phyloP scores from a whole-genome alignment of 2,888 invertebrate genomes.

The Therioaphis trifolii region DNA sequence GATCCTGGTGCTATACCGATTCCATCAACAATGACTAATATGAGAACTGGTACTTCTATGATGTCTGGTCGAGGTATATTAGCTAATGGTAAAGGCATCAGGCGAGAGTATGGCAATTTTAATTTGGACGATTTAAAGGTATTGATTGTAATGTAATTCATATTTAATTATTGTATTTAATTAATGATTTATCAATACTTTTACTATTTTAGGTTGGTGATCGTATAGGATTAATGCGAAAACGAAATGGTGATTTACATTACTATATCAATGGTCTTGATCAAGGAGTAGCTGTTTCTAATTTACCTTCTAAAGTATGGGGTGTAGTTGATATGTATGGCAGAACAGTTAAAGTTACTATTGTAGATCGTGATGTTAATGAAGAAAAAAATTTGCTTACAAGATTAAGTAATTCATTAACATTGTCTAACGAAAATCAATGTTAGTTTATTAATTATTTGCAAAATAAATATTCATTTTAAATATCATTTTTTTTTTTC shows the following conservation, averaged over 20 bases:
- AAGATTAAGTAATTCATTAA: constrained; percentile 72
- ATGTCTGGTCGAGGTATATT: constrained; percentile 97
- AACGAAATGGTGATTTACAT: constrained; percentile 85
- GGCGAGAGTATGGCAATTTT: constrained; percentile 91
- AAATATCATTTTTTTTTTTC: constrained; percentile 29
- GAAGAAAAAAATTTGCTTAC: constrained; percentile 82
- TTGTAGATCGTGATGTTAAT: constrained; percentile 84
- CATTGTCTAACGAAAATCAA: constrained; percentile 68
- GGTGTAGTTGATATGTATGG: constrained; percentile 95
- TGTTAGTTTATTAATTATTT: neutral
- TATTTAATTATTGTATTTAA: neutral
- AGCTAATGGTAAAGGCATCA: constrained; percentile 94
- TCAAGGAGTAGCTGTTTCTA: constrained; percentile 89
- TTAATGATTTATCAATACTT: neutral
- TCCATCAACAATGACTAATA: constrained; percentile 97
- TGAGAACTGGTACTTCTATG: constrained; percentile 89
- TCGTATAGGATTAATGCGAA: constrained; percentile 90
- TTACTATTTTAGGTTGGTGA: constrained; percentile 79
- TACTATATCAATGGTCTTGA: constrained; percentile 93
- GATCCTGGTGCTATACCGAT: constrained; percentile 90
- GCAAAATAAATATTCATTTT: neutral
- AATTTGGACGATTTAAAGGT: constrained; percentile 92
- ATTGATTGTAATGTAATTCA: neutral
- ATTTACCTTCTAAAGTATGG: constrained; percentile 86
- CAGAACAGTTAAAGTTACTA: constrained; percentile 90